Evolutionary conservation across 2,888 invertebrate genomes (phyloP), one percentile per base, ranked within the genome.

Genomic region (Campoletis raptor): DNA sequence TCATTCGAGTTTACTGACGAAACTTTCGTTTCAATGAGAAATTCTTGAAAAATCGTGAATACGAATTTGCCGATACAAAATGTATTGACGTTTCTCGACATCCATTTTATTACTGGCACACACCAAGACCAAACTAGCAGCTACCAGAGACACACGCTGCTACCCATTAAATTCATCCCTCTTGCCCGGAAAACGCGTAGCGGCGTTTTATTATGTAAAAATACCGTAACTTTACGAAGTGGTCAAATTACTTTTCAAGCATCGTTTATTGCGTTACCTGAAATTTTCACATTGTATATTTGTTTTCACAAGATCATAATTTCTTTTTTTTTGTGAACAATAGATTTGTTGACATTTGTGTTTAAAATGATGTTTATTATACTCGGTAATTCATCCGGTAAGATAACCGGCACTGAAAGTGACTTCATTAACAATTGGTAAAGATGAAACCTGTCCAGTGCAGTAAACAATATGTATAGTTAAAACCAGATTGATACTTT

Each of bases 41-140:
- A 87, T 89, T 91, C 90, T 92, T 90, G 91, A 89, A 90, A 92
- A 91, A 89, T 89, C 85, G 89, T 78, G 81, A 87, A 85, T 81
- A 83, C 74, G 73, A 74, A 87, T 90, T 90, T 89, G 89, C 90
- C 89, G 91, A 92, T 91, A 89, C 87, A 91, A 91, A 90, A 91
- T 90, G 92, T 93, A 93, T 94, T 94, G 93, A 94, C 93, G 93
- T 94, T 94, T 94, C 91, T 88, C 91, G 90, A 91, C 92, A 91
- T 93, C 93, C 93, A 94, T 94, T 93, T 93, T 92, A 91, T 89
- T 89, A 91, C 90, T 90, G 89, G 89, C 89, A 90, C 87, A 84
- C 85, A 78, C 89, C 77, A 81, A 81, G 70, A 81, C 81, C 81
- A 69, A 37, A 77, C 72, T 72, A 74, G 73, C 57, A 67, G 52